Base-by-base conservation (phyloP, 2,113 vertebrate species). In the Numida meleagris region DNA sequence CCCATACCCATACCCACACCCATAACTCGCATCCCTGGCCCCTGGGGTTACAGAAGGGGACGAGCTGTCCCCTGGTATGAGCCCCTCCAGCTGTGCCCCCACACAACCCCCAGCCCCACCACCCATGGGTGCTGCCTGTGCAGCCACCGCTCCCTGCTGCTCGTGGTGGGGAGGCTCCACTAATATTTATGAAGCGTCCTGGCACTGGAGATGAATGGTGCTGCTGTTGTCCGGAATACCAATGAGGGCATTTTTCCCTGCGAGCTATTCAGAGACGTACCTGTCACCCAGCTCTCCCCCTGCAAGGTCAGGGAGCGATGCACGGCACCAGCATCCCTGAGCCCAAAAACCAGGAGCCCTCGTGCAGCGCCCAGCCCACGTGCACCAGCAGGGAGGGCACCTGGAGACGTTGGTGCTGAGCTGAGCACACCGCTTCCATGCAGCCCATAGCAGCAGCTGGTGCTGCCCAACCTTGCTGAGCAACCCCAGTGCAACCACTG, bases 211-310 rank as follows among this genome's bases (percentile, higher is more conserved):
- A 19, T 15, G 72, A 3, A 46, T 2, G 63, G 86, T 58, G 45
- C 40, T 0, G 3, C 48, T 24, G 20, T 20, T 12, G 19, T 2
- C 31, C 6, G 0, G 80, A 83, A 62, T 36, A 42, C 53, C 42
- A 50, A 17, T 9, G 13, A 73, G 4, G 27, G 29, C 0, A 0
- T 0, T 7, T 62, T 46, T 19, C 33, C 2, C 4, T 1, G 2
- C 51, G 61, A 27, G 43, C 7, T 57, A 2, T 8, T 46, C 21
- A 45, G 10, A 38, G 59, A 9, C 19, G 36, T 42, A 53, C 10
- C 4, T 36, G 59, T 72, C 34, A 33, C 19, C 18, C 0, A 55
- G 29, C 55, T 31, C 53, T 20, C 42, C 55, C 18, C 55, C 55
- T n/a, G 55, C 65, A 68, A 57, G 10, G 36, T 20, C 4, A 2